Conservation (phyloP, 2,888 invertebrate genomes). For the Caenorhabditis imperialis region DNA sequence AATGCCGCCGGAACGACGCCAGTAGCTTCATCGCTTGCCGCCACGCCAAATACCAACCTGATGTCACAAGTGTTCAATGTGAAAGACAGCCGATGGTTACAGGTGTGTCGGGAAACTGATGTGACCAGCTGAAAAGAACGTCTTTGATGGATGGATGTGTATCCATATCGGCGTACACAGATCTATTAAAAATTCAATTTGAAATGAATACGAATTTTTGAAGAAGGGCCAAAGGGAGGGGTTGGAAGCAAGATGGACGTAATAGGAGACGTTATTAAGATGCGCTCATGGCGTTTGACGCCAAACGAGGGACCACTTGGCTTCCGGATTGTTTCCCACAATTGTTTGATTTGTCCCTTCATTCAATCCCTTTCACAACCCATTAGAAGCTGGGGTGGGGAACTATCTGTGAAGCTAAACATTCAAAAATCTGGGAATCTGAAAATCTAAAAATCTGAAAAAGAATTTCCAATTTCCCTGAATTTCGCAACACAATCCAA, state of each 20-base stretch:
- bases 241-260: slow-evolving; percentile 22
- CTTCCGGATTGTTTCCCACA: slow-evolving; percentile 39
- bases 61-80: slow-evolving; percentile 90
- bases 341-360: slow-evolving; percentile 45
- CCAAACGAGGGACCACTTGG: slow-evolving; percentile 18
- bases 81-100: slow-evolving; percentile 99
- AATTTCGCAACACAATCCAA: slow-evolving; percentile 1
- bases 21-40: slow-evolving; percentile 63
- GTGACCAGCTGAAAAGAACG: not conserved
- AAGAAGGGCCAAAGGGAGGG: slow-evolving; percentile 1
- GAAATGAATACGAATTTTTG: slow-evolving; percentile 28
- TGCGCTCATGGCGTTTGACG: slow-evolving; percentile 51
- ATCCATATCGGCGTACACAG: not conserved
- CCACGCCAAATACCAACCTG: slow-evolving; percentile 62
- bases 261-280: slow-evolving; percentile 60
- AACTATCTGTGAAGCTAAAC: too few species aligned
- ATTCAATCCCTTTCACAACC: too few species aligned
- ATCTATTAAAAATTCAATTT: slow-evolving; percentile 29
- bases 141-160: not conserved
- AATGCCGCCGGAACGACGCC: slow-evolving; percentile 67
- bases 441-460: not conserved
- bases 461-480: slow-evolving; percentile 5
- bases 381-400: too few species aligned
- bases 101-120: slow-evolving; percentile 79
- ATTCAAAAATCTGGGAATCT: not conserved